Base-by-base conservation (phyloP, 2,113 vertebrate species). In the Hippocampus guttulatus region DNA sequence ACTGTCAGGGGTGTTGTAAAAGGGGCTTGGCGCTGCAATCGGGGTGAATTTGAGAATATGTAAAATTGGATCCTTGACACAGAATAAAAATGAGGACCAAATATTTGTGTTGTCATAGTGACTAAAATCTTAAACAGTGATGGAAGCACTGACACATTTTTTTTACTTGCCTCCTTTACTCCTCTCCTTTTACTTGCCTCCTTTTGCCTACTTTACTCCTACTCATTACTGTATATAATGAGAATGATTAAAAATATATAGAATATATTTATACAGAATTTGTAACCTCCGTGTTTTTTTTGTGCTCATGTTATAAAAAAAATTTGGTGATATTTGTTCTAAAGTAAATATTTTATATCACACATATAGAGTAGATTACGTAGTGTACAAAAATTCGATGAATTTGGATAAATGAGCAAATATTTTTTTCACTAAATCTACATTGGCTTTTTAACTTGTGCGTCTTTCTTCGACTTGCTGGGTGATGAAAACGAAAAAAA, bases 1-100 rank as follows among this genome's bases (percentile, higher is more conserved):
- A 92, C 91, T 69, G 40, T 3, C 38, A 23, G 38, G 38, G n/a
- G 38, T 2, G 38, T 21, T 43, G 21, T 43, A 23, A 43, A 45
- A 12, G 21, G 62, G 11, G 33, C 5, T 64, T 20, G 40, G 40
- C 25, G 5, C 0, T 43, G 21, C 11, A 43, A 23, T 64, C 45
- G 62, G 62, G 62, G 62, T 7, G 62, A 64, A 11, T 41, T 43
- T 43, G 23, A 43, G 61, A 20, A n/a, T 18, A 15, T 30, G 25
- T 27, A 33, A 9, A 30, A 4, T 30, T 1, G 8, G 6, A 30
- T 38, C 16, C 16, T 38, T 38, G 6, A 38, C 7, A 38, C 8
- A 38, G 58, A 33, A 33, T 38, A 21, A 33, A 63, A 63, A 63
- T 38, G 27, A 55, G 52, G 52, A 23, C 30, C 18, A 41, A 40